These are phyloP conservation scores for Pseudoips prasinana DNA, from an alignment of 2,888 invertebrate species.

Conservation along the genomic window DNA sequence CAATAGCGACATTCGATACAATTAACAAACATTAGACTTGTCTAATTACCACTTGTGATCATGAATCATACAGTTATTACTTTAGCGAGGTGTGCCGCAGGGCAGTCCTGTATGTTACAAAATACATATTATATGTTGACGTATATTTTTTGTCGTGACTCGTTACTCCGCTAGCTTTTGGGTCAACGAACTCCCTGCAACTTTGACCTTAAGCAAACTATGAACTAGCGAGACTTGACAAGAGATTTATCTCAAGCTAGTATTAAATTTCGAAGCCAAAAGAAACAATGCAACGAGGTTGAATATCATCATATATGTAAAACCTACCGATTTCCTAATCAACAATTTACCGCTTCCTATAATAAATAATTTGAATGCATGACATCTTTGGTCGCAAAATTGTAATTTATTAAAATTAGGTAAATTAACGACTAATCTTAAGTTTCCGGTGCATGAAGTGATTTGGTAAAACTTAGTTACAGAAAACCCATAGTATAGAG, in stretches of 20 bases:
- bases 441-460: too few species aligned
- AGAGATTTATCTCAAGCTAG: background rate
- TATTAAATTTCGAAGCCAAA: too few species aligned
- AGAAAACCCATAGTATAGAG: too few species aligned
- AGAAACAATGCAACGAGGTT: too few species aligned
- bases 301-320: too few species aligned
- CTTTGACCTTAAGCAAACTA: constrained; percentile 19
- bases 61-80: constrained; percentile 18
- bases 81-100: constrained; percentile 14
- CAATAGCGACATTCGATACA: constrained; percentile 3
- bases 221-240: background rate
- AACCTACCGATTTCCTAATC: too few species aligned
- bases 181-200: constrained; percentile 29
- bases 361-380: too few species aligned
- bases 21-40: constrained; percentile 10
- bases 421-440: too few species aligned
- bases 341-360: too few species aligned
- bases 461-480: too few species aligned
- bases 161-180: constrained; percentile 10
- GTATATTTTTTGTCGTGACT: constrained; percentile 31
- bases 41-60: constrained; percentile 12
- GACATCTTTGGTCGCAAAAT: too few species aligned
- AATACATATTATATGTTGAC: constrained; percentile 10
- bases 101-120: constrained; percentile 17
- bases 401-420: too few species aligned